Conservation (phyloP, 1,140 invertebrate genomes). For the Notospermus geniculatus region DNA sequence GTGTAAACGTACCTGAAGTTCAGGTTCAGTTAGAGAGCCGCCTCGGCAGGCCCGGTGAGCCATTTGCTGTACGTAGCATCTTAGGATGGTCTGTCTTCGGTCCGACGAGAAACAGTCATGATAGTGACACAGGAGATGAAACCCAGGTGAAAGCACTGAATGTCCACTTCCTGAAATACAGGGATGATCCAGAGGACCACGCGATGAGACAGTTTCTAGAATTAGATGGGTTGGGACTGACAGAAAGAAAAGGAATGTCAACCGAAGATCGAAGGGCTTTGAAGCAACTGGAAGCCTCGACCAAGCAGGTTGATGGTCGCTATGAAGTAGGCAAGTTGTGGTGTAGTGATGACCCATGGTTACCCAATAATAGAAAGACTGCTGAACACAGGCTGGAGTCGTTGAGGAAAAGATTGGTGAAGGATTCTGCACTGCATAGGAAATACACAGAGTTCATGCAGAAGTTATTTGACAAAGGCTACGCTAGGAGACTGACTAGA, state of each 20-base stretch:
- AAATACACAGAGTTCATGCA: conserved; percentile 4
- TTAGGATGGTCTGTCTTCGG: not conserved
- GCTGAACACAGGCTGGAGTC: not conserved
- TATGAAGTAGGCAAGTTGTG: not conserved
- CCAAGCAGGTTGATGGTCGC: not conserved
- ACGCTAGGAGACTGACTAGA: not conserved
- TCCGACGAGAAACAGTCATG: not conserved
- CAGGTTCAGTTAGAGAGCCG: not conserved
- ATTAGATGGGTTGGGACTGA: not conserved
- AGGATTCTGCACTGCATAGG: not conserved
- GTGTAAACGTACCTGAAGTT: not conserved
- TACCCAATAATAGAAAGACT: not conserved
- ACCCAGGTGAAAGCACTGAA: too few species aligned
- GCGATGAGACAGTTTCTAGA: not conserved
- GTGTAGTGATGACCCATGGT: not conserved
- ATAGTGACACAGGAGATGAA: not conserved
- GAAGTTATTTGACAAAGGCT: not conserved
- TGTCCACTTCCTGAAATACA: not conserved
- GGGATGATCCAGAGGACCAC: too few species aligned
- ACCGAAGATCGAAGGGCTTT: not conserved
- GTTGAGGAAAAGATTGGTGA: not conserved
- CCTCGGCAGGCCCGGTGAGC: not conserved
- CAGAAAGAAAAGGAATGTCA: not conserved
- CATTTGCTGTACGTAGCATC: not conserved
- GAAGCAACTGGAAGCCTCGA: not conserved